Conservation (phyloP, 2,888 invertebrate genomes). For the Archaeoteleia sp. region DNA sequence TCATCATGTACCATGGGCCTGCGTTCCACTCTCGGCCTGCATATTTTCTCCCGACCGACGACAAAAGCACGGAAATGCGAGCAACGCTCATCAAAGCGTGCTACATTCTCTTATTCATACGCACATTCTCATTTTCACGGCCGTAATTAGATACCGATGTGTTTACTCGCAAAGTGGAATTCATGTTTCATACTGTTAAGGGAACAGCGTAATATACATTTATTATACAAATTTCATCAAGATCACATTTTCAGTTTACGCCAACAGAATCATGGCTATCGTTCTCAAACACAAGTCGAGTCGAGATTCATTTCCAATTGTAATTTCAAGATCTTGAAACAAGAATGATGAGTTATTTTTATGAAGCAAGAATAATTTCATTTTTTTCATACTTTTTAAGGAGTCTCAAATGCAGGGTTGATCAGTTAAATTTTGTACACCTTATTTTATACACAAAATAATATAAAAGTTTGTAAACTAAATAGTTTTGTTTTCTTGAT, state of each 20-base stretch:
- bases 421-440: too few species aligned
- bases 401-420: too few species aligned
- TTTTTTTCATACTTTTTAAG: too few species aligned
- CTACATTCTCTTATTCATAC: constrained; percentile 59
- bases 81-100: constrained; percentile 58
- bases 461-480: too few species aligned
- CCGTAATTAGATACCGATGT: constrained; percentile 43
- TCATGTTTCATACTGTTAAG: constrained; percentile 33
- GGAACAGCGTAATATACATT: constrained; percentile 19
- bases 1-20: too few species aligned
- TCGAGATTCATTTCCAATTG: background rate
- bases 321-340: constrained; percentile 24
- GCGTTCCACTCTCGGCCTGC: constrained; percentile 46
- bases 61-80: constrained; percentile 71
- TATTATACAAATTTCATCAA: constrained; percentile 19
- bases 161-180: constrained; percentile 34
- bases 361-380: too few species aligned
- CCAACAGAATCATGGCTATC: background rate
- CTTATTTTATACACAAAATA: too few species aligned
- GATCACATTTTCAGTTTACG: constrained; percentile 9
- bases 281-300: constrained; percentile 6
- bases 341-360: too few species aligned
- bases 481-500: too few species aligned
- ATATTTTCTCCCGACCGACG: constrained; percentile 58
- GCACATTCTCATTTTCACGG: constrained; percentile 47